Evolutionary conservation across 1,140 invertebrate genomes (phyloP), one percentile per base, ranked within the genome.

Genomic region (Dryas iulia): DNA sequence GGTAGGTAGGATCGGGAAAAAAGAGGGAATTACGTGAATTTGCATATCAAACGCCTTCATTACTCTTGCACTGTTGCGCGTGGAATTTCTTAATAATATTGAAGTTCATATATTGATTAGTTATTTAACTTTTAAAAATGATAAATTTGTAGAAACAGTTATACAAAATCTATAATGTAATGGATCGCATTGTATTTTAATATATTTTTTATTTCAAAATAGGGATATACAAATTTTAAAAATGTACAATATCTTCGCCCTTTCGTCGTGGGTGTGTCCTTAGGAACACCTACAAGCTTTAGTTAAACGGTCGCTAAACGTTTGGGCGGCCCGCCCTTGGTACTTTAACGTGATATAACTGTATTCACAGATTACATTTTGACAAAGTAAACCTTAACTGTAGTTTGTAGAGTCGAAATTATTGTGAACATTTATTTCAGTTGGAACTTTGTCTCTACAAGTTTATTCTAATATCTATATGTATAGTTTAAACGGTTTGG

Each of bases 291-390:
- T 89, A 80, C 78, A 83, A 80, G 74, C 80, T 80, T 82, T 78
- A 78, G 83, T 81, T 89, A 91, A 91, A 89, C 87, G 89, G 76
- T 88, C 81, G 89, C 82, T 91, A 91, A 91, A 90, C 89, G 89
- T 85, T 91, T 91, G 89, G 89, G 89, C 89, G 89, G 89, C 85
- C 87, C 89, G 89, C 89, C 89, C 89, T 89, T 77, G 79, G 70
- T 31, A 76, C 77, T 82, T 77, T 66, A 63, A 71, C 62, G 71
- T 69, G 76, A 82, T 74, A 76, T 25, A 78, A 78, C 66, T 30
- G 64, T 47, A 47, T 71, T 75, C 52, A 59, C 25, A 66, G 54
- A 14, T 28, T 33, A 59, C 59, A 26, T 12, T n/a, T 64, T 59
- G 39, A 56, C 3, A 71, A 82, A 83, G 74, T 62, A 31, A 61